Conservation (phyloP, 2,113 vertebrate species). For the Catharus minimus region DNA sequence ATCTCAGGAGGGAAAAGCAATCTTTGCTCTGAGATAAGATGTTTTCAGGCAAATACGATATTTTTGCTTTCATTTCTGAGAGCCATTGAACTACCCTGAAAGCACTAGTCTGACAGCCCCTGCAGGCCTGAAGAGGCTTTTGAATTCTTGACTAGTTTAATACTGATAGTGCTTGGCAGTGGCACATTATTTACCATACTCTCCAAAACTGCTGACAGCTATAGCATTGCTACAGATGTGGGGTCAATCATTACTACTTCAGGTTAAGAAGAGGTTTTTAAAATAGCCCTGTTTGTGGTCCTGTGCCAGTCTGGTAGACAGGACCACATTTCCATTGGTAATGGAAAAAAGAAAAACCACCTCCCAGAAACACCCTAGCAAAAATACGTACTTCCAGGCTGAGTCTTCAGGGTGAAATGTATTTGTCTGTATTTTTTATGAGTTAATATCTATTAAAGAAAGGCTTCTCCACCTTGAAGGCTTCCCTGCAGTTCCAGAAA, state of each 20-base stretch:
- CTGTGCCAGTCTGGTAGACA: not conserved
- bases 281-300: not conserved
- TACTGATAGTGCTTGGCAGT: not conserved
- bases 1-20: not conserved
- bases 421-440: not conserved
- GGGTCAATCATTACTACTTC: not conserved
- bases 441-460: not conserved
- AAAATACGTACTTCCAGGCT: not conserved
- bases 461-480: not conserved
- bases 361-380: not conserved
- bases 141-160: not conserved
- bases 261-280: not conserved
- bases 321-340: not conserved
- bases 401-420: not conserved
- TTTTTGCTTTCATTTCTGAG: conserved; percentile 17
- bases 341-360: not conserved
- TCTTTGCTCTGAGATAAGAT: conserved; percentile 21
- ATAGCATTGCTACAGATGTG: not conserved
- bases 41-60: not conserved
- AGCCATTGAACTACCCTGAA: not conserved
- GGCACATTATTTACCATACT: not conserved
- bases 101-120: not conserved
- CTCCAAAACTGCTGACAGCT: not conserved
- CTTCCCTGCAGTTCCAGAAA: not conserved
- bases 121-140: not conserved